phyloP scores from a whole-genome alignment of 2,113 vertebrate species.

The Parotia lawesii region DNA sequence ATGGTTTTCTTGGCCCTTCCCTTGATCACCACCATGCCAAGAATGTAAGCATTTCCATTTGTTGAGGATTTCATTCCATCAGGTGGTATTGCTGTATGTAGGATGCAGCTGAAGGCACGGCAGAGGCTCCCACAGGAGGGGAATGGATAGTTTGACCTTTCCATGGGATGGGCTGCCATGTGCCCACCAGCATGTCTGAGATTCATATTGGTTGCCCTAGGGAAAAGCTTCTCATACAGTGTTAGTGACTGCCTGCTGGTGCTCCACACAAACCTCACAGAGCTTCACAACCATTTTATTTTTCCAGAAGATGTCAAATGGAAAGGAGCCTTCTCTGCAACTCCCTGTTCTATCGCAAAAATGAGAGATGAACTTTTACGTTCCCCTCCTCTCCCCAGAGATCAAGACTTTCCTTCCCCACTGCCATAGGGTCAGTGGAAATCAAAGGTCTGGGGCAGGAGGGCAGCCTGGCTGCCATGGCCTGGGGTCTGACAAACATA shows the following conservation, averaged over 20 bases:
- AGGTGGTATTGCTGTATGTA: not conserved
- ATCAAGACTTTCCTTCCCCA: not conserved
- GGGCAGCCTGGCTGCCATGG: not conserved
- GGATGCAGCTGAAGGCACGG: not conserved
- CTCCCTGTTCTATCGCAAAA: not conserved
- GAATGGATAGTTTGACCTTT: not conserved
- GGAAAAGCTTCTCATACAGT: not conserved
- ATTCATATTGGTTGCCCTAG: not conserved
- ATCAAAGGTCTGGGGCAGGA: not conserved
- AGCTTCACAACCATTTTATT: not conserved
- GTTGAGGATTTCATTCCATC: not conserved
- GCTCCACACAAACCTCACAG: not conserved
- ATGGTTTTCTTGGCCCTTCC: no score
- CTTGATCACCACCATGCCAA: not conserved
- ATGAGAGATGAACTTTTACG: not conserved
- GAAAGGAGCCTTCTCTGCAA: not conserved
- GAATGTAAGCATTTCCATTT: not conserved
- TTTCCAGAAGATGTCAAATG: not conserved
- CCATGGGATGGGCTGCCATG: not conserved
- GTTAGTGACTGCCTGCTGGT: not conserved
- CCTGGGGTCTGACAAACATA: not conserved
- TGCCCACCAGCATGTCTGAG: not conserved
- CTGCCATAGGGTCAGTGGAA: not conserved
- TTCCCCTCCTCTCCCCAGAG: not conserved
- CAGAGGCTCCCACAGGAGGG: not conserved